Evolutionary conservation across 2,888 invertebrate genomes (phyloP).

Genomic region (Epicampocera succincta): DNA sequence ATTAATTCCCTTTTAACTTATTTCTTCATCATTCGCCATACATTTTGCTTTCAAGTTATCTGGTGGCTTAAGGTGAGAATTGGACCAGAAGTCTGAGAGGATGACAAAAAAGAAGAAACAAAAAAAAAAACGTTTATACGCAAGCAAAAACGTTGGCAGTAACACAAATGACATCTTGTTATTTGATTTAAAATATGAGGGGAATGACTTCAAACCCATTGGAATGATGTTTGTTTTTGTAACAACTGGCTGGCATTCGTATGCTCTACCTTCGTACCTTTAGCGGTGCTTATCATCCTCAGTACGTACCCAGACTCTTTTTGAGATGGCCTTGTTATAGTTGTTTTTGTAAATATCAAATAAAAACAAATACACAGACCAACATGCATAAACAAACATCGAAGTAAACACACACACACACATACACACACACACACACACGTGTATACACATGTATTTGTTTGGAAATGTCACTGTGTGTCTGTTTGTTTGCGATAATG

Average conservation of each 20-base stretch:
- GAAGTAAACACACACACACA: conserved; percentile 49
- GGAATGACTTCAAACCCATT: conserved; percentile 34
- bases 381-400: conserved; percentile 24
- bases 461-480: conserved; percentile 57
- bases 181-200: not conserved
- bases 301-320: conserved; percentile 37
- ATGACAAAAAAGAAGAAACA: not conserved
- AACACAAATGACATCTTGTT: conserved; percentile 32
- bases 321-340: conserved; percentile 5
- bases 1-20: not conserved
- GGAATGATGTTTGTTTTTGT: conserved; percentile 35
- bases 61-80: conserved; percentile 59
- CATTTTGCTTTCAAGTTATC: conserved; percentile 7
- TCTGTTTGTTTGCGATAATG: conserved; percentile 68
- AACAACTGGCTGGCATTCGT: conserved; percentile 48
- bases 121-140: not conserved
- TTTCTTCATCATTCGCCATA: conserved; percentile 9
- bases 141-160: not conserved
- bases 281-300: conserved; percentile 54
- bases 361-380: conserved; percentile 58
- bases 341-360: conserved; percentile 28
- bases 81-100: conserved; percentile 1
- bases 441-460: not conserved
- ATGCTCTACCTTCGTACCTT: conserved; percentile 50
- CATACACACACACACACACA: conserved; percentile 54